Conservation (phyloP, 2,113 vertebrate species). For the Rhegmatorhina hoffmannsi region DNA sequence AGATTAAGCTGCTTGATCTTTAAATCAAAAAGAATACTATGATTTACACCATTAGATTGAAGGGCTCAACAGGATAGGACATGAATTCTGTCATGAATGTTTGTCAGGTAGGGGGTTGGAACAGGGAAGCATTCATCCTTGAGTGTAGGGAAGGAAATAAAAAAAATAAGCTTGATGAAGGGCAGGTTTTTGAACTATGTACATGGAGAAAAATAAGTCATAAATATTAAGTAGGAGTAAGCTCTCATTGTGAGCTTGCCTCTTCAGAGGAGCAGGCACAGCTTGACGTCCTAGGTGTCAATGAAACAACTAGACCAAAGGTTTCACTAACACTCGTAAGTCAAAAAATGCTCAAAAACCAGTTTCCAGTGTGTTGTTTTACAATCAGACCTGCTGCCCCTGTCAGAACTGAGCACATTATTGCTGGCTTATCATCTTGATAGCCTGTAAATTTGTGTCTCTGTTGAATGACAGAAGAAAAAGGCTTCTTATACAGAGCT, state of each 20-base stretch:
- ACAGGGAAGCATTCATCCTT: neutral
- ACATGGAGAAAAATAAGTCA: neutral
- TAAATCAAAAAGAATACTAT: neutral
- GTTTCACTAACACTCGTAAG: neutral
- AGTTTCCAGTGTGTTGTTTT: neutral
- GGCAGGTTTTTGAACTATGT: neutral
- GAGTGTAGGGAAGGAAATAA: neutral
- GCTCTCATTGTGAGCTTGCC: neutral
- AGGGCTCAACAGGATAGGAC: neutral
- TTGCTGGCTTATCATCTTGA: neutral
- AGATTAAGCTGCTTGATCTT: neutral
- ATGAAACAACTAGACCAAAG: neutral
- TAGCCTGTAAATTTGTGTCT: neutral
- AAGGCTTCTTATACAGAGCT: neutral
- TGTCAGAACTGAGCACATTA: neutral
- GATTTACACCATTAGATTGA: neutral
- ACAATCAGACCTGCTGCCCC: neutral
- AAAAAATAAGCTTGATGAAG: neutral
- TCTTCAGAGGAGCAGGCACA: neutral
- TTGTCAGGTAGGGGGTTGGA: neutral
- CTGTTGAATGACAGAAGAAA: neutral
- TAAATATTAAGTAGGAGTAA: neutral
- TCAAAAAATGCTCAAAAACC: neutral
- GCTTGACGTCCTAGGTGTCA: neutral
- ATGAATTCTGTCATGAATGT: neutral